Conservation (phyloP, 2,888 invertebrate genomes). For the Cephus spinipes region DNA sequence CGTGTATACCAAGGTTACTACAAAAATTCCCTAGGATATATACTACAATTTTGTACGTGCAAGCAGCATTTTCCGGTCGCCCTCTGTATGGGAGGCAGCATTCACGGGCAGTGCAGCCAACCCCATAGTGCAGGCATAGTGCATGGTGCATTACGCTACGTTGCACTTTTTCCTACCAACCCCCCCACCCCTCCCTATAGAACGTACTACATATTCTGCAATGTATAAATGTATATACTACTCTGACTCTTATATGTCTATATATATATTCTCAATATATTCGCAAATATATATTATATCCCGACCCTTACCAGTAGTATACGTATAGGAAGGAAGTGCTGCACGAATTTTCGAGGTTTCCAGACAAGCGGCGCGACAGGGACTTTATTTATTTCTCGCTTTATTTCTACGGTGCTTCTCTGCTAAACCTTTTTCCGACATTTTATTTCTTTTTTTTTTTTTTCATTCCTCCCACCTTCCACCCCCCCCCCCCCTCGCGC, state of each 20-base stretch:
- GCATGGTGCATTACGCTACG: constrained; percentile 1
- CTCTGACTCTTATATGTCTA: background rate
- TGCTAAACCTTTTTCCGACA: background rate
- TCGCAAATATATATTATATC: background rate
- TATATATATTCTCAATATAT: background rate
- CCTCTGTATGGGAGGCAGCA: constrained; percentile 34
- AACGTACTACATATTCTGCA: background rate
- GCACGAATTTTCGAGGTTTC: background rate
- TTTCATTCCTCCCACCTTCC: background rate
- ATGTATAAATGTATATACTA: background rate
- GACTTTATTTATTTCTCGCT: constrained; percentile 29
- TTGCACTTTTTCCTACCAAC: background rate
- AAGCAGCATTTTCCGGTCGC: background rate
- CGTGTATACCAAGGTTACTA: background rate
- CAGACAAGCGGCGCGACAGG: constrained; percentile 20
- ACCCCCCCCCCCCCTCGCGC: fast-evolving
- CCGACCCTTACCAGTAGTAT: background rate
- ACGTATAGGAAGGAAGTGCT: background rate
- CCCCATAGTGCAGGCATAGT: constrained; percentile 14
- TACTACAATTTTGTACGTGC: background rate
- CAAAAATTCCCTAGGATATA: background rate
- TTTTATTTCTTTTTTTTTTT: background rate
- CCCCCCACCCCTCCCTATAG: background rate
- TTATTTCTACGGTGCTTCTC: background rate
- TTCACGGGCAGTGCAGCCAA: constrained; percentile 12